Conservation (phyloP, 2,113 vertebrate species). For the Vimba vimba region DNA sequence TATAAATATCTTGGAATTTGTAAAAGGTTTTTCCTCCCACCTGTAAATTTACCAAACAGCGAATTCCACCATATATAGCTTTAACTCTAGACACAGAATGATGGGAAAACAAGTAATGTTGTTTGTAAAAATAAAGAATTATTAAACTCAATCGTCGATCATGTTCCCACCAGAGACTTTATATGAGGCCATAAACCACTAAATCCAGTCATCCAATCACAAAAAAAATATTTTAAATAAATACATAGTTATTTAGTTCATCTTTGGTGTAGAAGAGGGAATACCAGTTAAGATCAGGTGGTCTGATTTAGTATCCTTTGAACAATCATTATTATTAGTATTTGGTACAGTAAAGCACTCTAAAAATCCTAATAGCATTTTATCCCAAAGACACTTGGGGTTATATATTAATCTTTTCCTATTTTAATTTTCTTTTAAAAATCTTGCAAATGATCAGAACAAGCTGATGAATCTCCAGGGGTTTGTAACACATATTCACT, state of each 20-base stretch:
- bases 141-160: background rate
- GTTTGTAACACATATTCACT: background rate
- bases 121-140: background rate
- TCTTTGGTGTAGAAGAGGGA: too few species aligned
- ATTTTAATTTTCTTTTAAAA: too few species aligned
- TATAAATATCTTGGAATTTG: too few species aligned
- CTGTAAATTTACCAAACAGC: too few species aligned
- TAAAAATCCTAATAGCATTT: too few species aligned
- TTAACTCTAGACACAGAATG: background rate
- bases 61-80: too few species aligned
- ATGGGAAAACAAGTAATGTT: background rate
- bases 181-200: background rate
- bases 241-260: background rate
- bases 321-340: background rate
- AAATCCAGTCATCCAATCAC: background rate
- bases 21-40: background rate
- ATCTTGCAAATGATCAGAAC: too few species aligned
- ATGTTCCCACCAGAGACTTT: too few species aligned
- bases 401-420: too few species aligned
- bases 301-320: background rate
- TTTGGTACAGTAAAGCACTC: too few species aligned
- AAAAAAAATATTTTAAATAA: background rate
- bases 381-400: too few species aligned
- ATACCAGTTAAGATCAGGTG: background rate
- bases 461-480: too few species aligned